Evolutionary conservation across 2,113 vertebrate species (phyloP).

Genomic region (Notiomystis cincta): DNA sequence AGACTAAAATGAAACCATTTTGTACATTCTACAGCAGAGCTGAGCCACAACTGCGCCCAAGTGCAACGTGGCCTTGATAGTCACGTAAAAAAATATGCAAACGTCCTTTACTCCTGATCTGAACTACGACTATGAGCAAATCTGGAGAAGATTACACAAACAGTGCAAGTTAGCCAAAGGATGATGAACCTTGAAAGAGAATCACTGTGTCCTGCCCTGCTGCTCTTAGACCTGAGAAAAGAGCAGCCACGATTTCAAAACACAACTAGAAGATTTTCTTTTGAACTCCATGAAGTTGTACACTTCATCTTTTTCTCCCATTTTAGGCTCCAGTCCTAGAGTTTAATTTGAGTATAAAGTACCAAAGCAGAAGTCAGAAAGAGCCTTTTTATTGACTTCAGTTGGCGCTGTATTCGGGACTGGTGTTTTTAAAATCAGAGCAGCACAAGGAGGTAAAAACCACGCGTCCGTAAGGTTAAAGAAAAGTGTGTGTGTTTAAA

Average conservation of each 20-base stretch:
- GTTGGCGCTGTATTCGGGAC: not conserved
- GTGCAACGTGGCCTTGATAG: not conserved
- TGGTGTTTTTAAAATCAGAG: constrained; percentile 11
- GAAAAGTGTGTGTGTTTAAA: constrained; percentile 50
- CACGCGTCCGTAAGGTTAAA: not conserved
- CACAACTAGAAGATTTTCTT: not conserved
- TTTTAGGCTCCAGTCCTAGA: not conserved
- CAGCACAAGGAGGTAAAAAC: constrained; percentile 18
- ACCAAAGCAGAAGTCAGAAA: constrained; percentile 9
- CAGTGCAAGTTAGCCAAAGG: not conserved
- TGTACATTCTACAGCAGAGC: not conserved
- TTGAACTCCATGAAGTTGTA: not conserved
- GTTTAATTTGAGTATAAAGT: not conserved
- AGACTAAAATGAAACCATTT: not conserved
- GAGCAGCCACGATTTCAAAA: not conserved
- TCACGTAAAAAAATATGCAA: not conserved
- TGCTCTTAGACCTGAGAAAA: not conserved
- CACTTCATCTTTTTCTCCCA: not conserved
- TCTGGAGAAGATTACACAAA: not conserved
- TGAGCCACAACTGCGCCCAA: not conserved
- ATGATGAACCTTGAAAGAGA: not conserved
- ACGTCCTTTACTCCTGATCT: not conserved
- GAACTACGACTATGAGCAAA: not conserved
- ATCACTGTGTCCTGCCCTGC: not conserved
- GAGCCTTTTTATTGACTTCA: constrained; percentile 24